Base-by-base conservation (phyloP, 1,140 invertebrate genomes). In the Lasioglossum baleicum region DNA sequence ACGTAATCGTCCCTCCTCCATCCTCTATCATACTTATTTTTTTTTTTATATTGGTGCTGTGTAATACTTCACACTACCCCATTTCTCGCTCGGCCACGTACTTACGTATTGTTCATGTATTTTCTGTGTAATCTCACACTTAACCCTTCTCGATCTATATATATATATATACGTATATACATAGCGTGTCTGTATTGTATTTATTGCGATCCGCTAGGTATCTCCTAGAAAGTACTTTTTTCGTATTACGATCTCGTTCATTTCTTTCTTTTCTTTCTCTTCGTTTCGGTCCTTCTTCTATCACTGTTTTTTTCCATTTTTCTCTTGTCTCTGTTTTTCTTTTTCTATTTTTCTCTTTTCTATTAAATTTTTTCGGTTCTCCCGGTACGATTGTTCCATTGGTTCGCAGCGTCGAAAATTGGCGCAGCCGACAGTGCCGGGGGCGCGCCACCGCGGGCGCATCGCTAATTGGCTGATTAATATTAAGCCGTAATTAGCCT, bases 401-500 rank as follows among this genome's bases (percentile, higher is more conserved):
- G 48, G 48, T 71, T 58, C 42, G 68, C 40, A 11, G 75, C 58
- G 60, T 42, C 68, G 69, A 78, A 78, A n/a, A 60, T 64, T 53
- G 75, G 20, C 75, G 67, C 68, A 65, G 61, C 68, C 68, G 35
- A 56, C 35, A 42, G 17, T 80, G 78, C 82, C 77, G 31, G 76
- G 76, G 71, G 68, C 79, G 77, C 60, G 80, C 79, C 73, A 64
- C 83, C 75, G 76, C 85, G 83, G 83, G 82, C 80, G 75, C 75
- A 74, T 69, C 71, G 86, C 83, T 90, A 89, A 90, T 90, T 91
- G 87, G 81, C 79, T 89, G 88, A 90, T 91, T 89, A 90, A 90
- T 90, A 89, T 89, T 89, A 85, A 89, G 86, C 74, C 79, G 80
- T 87, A 88, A 90, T 90, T 90, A 88, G 84, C 80, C 76, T 75